Conservation (phyloP, 2,888 invertebrate species). For the Diabrotica balteata region DNA sequence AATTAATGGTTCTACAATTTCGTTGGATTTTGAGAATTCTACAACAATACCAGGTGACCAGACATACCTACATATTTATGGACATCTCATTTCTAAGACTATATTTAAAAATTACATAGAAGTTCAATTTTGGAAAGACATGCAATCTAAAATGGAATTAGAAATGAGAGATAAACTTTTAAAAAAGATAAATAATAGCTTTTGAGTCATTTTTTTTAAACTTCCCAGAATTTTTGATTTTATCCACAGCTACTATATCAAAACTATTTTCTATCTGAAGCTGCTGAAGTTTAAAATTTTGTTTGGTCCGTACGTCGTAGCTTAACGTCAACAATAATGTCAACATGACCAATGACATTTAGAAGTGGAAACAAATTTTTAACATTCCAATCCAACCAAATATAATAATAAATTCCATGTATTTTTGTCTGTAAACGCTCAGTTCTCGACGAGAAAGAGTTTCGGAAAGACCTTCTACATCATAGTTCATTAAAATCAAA, state of each 20-base stretch:
- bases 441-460: slow-evolving; percentile 1
- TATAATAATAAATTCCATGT: slow-evolving; percentile 18
- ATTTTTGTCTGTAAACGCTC: slow-evolving; percentile 15
- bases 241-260: background rate
- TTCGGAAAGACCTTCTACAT: background rate
- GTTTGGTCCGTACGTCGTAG: background rate
- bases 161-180: background rate
- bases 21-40: slow-evolving; percentile 2
- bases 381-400: slow-evolving; percentile 13
- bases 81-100: background rate
- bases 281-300: no score
- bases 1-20: slow-evolving; percentile 1
- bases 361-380: slow-evolving; percentile 14
- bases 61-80: background rate
- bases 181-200: background rate
- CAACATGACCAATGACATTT: slow-evolving; percentile 23
- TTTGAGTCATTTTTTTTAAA: background rate
- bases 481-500: no score
- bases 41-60: background rate
- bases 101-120: background rate
- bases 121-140: background rate
- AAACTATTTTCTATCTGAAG: background rate
- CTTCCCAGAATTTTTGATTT: background rate
- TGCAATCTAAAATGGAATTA: background rate
- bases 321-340: background rate